Evolutionary conservation across 2,113 vertebrate genomes (phyloP).

Genomic region (Aspiorhynchus laticeps): DNA sequence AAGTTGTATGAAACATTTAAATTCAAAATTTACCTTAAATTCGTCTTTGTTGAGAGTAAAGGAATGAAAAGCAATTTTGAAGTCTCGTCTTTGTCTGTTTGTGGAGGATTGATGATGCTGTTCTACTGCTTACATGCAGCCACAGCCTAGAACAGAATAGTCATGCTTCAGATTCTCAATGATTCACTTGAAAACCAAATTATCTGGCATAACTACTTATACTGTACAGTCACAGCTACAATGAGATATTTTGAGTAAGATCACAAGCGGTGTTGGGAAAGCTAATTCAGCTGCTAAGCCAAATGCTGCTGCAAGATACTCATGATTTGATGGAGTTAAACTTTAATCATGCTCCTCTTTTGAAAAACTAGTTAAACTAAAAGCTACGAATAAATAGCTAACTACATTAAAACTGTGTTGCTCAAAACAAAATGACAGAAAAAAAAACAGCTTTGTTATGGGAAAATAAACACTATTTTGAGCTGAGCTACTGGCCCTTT

Average conservation of each 20-base stretch:
- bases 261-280: background rate
- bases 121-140: background rate
- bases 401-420: background rate
- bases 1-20: background rate
- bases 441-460: background rate
- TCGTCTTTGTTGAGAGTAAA: background rate
- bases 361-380: background rate
- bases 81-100: background rate
- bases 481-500: background rate
- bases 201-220: background rate
- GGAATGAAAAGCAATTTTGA: background rate
- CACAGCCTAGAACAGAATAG: background rate
- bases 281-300: background rate
- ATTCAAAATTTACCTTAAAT: background rate
- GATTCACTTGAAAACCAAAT: background rate
- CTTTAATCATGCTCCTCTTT: background rate
- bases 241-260: background rate
- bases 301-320: background rate
- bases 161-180: constrained; percentile 2
- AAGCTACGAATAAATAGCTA: background rate
- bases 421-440: background rate
- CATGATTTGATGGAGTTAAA: background rate
- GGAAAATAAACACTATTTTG: background rate
- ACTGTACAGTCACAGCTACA: background rate
- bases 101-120: background rate